These are phyloP conservation scores for Lordiphosa andalusiaca DNA, from an alignment of 2,888 invertebrate species.

Conservation along the genomic window DNA sequence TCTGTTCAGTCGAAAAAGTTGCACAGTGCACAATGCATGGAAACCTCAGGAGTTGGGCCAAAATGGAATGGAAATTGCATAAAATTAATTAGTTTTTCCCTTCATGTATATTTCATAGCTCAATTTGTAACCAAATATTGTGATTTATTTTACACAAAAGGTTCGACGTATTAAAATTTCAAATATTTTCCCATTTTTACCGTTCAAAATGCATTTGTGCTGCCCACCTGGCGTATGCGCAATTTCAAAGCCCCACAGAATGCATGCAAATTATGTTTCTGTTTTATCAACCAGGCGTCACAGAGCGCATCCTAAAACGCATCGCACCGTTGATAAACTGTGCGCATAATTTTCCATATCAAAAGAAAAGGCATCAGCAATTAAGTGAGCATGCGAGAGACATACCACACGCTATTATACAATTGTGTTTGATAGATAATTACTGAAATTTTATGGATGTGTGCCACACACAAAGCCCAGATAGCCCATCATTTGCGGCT, in stretches of 20 bases:
- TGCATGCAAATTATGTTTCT: constrained; percentile 59
- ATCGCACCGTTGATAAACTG: constrained; percentile 57
- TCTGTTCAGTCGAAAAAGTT: too few species aligned
- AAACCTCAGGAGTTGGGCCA: too few species aligned
- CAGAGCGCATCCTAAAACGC: constrained; percentile 13
- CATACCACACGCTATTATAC: constrained; percentile 18
- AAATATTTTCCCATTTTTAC: neutral
- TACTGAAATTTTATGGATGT: constrained; percentile 26
- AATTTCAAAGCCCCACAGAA: constrained; percentile 20
- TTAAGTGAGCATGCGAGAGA: constrained; percentile 53
- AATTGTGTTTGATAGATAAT: constrained; percentile 58
- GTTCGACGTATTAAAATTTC: too few species aligned
- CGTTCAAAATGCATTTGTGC: constrained; percentile 11
- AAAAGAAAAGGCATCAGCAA: constrained; percentile 58
- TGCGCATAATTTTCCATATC: constrained; percentile 67
- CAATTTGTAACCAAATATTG: too few species aligned
- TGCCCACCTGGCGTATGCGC: constrained; percentile 58
- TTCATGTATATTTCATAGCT: too few species aligned
- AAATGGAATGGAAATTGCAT: too few species aligned
- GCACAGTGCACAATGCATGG: too few species aligned
- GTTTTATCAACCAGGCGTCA: constrained; percentile 41
- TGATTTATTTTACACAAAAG: too few species aligned
- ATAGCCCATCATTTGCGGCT: neutral
- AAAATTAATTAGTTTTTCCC: too few species aligned
- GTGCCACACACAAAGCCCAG: constrained; percentile 15